phyloP scores from a whole-genome alignment of 2,888 invertebrate species.

The Arge pagana region DNA sequence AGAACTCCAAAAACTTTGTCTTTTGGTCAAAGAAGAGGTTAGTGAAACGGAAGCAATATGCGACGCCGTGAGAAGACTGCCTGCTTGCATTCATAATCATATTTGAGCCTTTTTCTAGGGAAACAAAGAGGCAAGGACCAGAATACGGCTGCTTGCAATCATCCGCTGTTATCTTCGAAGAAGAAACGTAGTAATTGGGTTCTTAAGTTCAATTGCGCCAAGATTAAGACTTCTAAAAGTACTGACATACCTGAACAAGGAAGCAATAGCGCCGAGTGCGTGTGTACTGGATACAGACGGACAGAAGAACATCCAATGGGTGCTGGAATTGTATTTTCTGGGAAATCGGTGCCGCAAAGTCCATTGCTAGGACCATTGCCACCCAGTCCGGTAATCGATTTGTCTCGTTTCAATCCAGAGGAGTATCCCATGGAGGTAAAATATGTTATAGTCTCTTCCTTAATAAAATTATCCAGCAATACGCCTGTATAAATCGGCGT shows the following conservation, averaged over 20 bases:
- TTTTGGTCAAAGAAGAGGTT: constrained; percentile 53
- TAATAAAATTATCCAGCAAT: neutral
- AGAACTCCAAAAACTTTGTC: constrained; percentile 55
- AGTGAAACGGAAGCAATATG: no score
- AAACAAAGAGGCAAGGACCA: constrained; percentile 53
- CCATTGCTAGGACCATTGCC: constrained; percentile 51
- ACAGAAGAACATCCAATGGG: constrained; percentile 60
- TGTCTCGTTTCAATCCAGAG: constrained; percentile 61
- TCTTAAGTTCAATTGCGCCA: constrained; percentile 54
- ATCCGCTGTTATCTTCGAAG: constrained; percentile 49
- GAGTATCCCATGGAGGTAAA: constrained; percentile 61
- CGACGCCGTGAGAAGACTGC: neutral
- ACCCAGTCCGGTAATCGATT: constrained; percentile 60
- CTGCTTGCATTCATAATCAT: neutral
- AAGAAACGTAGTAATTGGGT: constrained; percentile 56
- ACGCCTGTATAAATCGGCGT: neutral
- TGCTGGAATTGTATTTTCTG: constrained; percentile 56
- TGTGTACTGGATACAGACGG: constrained; percentile 70
- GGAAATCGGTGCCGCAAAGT: constrained; percentile 52
- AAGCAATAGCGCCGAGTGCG: constrained; percentile 61
- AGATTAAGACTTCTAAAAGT: constrained; percentile 53
- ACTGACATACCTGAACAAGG: constrained; percentile 53
- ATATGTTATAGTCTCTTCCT: neutral
- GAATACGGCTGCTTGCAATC: constrained; percentile 52
- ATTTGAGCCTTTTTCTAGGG: constrained; percentile 32